A percentile compares a stretch with the other conserved stretches of the same genome.
Conservation (phyloP, 2,888 invertebrate genomes). For the Ceriagrion tenellum region DNA sequence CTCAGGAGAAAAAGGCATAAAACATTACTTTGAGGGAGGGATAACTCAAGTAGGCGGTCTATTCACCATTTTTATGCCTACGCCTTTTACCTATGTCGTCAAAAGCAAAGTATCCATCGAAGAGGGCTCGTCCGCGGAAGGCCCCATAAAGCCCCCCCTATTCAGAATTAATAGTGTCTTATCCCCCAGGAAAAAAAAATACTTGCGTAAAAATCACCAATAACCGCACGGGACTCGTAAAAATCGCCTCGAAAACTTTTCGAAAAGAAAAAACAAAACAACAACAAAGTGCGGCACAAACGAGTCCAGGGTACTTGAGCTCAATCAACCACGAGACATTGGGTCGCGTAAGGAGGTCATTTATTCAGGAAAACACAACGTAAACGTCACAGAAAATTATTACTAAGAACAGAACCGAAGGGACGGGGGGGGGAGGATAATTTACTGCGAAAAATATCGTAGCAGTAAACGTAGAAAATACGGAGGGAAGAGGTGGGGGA, state of each 20-base stretch:
- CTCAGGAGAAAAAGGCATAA: not conserved
- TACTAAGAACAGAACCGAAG: not conserved
- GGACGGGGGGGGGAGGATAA: not conserved
- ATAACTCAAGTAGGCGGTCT: not conserved
- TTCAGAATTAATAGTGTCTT: not conserved
- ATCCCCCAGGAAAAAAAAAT: not conserved
- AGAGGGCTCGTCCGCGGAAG: not conserved
- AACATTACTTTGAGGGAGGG: not conserved
- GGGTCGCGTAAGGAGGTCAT: not conserved
- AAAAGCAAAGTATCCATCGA: not conserved
- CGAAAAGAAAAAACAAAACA: not conserved
- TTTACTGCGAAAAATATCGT: not conserved
- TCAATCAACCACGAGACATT: not conserved
- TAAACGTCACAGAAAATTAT: not conserved
- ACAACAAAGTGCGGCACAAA: not conserved
- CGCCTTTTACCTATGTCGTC: not conserved
- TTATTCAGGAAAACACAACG: not conserved
- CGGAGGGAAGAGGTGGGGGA: too few relatives aligned
- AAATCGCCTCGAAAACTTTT: not conserved
- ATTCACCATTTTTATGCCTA: not conserved
- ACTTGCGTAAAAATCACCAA: not conserved
- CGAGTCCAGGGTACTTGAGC: not conserved
- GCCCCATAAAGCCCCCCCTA: not conserved
- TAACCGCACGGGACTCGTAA: not conserved
- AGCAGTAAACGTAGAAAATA: not conserved